Conservation (phyloP, 2,888 invertebrate species). For the Pyralis farinalis region DNA sequence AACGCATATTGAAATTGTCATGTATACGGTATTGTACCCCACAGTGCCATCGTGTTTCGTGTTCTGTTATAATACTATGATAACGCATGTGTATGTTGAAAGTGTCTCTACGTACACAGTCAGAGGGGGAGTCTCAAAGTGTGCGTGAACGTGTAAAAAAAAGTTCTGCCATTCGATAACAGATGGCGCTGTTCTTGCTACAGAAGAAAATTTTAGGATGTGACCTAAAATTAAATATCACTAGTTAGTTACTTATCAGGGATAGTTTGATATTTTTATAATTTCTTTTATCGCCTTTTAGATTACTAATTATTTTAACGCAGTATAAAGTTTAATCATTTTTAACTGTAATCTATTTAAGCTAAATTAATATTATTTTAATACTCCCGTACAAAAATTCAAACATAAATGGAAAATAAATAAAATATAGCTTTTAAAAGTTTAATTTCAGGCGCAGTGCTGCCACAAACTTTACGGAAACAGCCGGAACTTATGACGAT, state of each 20-base stretch:
- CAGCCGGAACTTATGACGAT: constrained; percentile 44
- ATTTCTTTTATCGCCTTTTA: background rate
- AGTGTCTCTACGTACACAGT: constrained; percentile 27
- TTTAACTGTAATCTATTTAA: background rate
- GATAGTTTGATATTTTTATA: background rate
- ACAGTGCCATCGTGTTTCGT: background rate
- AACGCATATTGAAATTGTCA: background rate
- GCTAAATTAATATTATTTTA: background rate
- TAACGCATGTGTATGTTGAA: too few relatives aligned
- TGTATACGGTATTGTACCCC: background rate
- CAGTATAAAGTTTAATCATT: background rate
- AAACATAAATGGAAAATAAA: too few relatives aligned
- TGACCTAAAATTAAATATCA: background rate
- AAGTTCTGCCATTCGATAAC: constrained; percentile 60
- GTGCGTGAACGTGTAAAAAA: constrained; percentile 22
- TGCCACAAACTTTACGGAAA: constrained; percentile 41
- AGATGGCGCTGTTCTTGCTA: constrained; percentile 55
- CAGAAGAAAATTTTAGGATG: background rate
- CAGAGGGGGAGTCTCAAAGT: constrained; percentile 19
- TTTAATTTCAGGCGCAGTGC: constrained; percentile 32
- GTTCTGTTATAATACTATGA: constrained; percentile 6
- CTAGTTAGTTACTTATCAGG: too few relatives aligned
- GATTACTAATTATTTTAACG: background rate
- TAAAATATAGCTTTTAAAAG: background rate
- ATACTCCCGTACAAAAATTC: too few relatives aligned